Evolutionary conservation across 2,113 vertebrate genomes (phyloP).

Genomic region (Gymnocephalus cernua): DNA sequence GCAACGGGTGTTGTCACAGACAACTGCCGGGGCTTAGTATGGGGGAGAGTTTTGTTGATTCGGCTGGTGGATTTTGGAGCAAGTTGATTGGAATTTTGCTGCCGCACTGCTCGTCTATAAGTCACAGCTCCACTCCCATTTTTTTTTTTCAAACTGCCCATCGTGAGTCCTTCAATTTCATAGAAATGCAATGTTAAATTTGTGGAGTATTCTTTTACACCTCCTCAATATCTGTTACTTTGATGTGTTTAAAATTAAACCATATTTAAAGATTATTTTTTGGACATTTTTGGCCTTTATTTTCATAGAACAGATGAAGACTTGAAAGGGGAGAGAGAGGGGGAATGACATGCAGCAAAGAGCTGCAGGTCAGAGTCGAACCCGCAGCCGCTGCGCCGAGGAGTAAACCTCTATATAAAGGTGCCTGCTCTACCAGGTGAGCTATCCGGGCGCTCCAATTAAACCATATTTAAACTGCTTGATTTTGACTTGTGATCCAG

Average conservation of each 20-base stretch:
- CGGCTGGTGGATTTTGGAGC: conserved; percentile 40
- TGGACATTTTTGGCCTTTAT: too few relatives aligned
- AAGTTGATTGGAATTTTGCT: conserved; percentile 49
- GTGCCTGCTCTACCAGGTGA: too few relatives aligned
- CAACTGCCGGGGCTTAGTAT: conserved; percentile 51
- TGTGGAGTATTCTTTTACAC: not conserved
- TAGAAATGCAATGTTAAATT: not conserved
- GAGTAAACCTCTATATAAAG: too few relatives aligned
- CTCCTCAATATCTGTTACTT: not conserved
- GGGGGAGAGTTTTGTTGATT: conserved; percentile 46
- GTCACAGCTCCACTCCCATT: not conserved
- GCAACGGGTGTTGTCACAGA: conserved; percentile 57
- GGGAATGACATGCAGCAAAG: too few relatives aligned
- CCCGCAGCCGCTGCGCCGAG: too few relatives aligned
- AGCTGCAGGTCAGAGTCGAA: too few relatives aligned
- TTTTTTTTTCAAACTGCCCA: not conserved
- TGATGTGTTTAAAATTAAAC: not conserved
- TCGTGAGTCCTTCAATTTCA: not conserved
- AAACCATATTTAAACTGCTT: not conserved
- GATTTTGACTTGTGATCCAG: not conserved
- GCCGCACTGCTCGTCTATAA: conserved; percentile 5
- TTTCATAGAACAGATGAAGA: too few relatives aligned
- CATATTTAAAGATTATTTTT: too few relatives aligned
- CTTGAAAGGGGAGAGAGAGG: too few relatives aligned
- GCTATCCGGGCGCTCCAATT: too few relatives aligned